Percentiles rank a stretch among this genome's conserved stretches.
Evolutionary conservation across 2,888 invertebrate species (phyloP).

Genomic region (Spialia ferax): DNA sequence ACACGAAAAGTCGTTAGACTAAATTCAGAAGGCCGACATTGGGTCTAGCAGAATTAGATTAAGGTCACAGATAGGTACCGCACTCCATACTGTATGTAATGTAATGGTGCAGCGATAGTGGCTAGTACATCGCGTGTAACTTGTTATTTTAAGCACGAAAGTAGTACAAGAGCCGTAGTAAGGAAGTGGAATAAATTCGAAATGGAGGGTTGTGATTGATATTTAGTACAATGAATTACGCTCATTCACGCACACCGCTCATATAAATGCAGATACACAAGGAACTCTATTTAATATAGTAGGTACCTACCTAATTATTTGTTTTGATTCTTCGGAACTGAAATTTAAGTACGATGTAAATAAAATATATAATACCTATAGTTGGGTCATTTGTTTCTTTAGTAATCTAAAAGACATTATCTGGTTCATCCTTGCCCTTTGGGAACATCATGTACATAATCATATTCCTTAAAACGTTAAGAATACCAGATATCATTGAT

Average conservation of each 20-base stretch:
- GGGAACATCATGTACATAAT: neutral
- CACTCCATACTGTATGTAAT: slow-evolving; percentile 22
- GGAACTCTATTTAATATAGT: too few relatives aligned
- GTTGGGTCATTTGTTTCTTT: neutral
- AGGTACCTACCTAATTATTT: too few relatives aligned
- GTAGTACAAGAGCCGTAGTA: slow-evolving; percentile 20
- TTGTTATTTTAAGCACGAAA: slow-evolving; percentile 27
- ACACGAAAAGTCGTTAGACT: slow-evolving; percentile 18
- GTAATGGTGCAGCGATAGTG: slow-evolving; percentile 14
- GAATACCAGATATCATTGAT: slow-evolving; percentile 21
- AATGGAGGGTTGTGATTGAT: neutral
- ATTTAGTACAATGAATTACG: neutral
- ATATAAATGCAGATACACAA: neutral
- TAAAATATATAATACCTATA: neutral
- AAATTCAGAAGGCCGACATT: slow-evolving; percentile 23
- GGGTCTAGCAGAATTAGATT: slow-evolving; percentile 27
- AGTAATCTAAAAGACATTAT: neutral
- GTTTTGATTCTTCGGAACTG: neutral
- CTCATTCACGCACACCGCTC: neutral
- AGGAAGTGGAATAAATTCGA: slow-evolving; percentile 6
- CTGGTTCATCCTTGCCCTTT: neutral
- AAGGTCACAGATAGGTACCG: slow-evolving; percentile 27
- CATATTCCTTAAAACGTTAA: neutral
- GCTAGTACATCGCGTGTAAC: slow-evolving; percentile 18
- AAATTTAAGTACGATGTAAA: neutral